These are phyloP conservation scores for Fistularia commersonii DNA, from an alignment of 2,797 vertebrate species.

Conservation along the genomic window DNA sequence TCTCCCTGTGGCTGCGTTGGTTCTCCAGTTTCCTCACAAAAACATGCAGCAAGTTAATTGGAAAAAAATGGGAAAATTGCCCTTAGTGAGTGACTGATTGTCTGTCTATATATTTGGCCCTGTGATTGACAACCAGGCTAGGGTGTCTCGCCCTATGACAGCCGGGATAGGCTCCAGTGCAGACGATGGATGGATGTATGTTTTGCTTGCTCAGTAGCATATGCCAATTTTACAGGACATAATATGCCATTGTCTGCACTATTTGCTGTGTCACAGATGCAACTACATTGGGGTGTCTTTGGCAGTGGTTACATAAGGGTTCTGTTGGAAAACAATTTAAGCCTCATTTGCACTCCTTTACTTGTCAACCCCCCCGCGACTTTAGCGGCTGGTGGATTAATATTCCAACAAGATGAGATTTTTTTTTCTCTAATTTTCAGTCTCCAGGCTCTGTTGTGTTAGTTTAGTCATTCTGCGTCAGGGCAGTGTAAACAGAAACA, in stretches of 20 bases:
- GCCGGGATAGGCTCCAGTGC: too few relatives aligned
- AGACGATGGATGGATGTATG: too few relatives aligned
- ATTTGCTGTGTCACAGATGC: slow-evolving; percentile 25
- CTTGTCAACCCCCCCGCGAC: slow-evolving; percentile 23
- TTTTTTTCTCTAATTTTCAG: slow-evolving; percentile 39
- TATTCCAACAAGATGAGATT: slow-evolving; percentile 49
- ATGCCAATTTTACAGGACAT: background rate
- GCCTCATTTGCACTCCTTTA: slow-evolving; percentile 60
- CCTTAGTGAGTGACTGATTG: too few relatives aligned
- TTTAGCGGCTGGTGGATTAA: slow-evolving; percentile 49
- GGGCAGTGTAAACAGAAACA: slow-evolving; percentile 59
- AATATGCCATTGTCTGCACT: background rate
- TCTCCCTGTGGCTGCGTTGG: too few relatives aligned
- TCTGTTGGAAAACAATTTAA: slow-evolving; percentile 51
- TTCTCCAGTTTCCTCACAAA: too few relatives aligned
- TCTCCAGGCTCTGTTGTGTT: slow-evolving; percentile 55
- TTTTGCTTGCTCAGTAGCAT: slow-evolving; percentile 22
- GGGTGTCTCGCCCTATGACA: too few relatives aligned
- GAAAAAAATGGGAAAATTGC: too few relatives aligned
- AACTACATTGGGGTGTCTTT: slow-evolving; percentile 37
- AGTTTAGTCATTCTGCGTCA: slow-evolving; percentile 56
- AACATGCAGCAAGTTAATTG: too few relatives aligned
- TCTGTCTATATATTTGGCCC: too few relatives aligned
- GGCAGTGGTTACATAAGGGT: slow-evolving; percentile 28
- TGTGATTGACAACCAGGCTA: too few relatives aligned